phyloP scores from a whole-genome alignment of 2,113 vertebrate genomes.

The Mola mola region DNA sequence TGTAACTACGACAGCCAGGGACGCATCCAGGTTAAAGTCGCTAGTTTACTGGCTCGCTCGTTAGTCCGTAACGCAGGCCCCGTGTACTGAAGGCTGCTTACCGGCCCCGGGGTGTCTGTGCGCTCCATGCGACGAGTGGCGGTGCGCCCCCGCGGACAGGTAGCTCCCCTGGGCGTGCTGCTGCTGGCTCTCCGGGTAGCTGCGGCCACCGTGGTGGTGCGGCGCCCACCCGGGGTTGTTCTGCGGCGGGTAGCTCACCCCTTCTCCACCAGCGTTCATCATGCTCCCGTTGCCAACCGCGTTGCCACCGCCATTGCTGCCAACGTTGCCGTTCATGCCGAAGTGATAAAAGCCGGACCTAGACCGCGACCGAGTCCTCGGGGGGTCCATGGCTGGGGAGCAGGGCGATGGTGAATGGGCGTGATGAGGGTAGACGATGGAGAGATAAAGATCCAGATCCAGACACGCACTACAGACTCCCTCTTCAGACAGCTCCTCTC shows the following conservation, averaged over 20 bases:
- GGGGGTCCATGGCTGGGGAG: conserved; percentile 79
- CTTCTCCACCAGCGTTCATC: conserved; percentile 70
- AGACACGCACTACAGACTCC: conserved; percentile 35
- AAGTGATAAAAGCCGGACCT: conserved; percentile 85
- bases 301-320: conserved; percentile 68
- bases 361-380: conserved; percentile 84
- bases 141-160: conserved; percentile 75
- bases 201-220: conserved; percentile 75
- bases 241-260: conserved; percentile 75
- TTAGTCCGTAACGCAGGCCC: too few species aligned
- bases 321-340: conserved; percentile 69
- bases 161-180: conserved; percentile 74
- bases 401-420: conserved; percentile 72
- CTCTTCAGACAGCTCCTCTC: conserved; percentile 42
- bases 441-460: conserved; percentile 31
- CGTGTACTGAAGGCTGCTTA: conserved; percentile 58
- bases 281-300: conserved; percentile 67
- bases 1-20: too few species aligned
- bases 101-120: conserved; percentile 81
- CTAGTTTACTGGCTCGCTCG: too few species aligned
- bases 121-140: conserved; percentile 74
- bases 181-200: conserved; percentile 80
- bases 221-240: conserved; percentile 75
- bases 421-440: conserved; percentile 45
- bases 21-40: too few species aligned